Evolutionary conservation across 2,797 vertebrate species (phyloP).

Genomic region (Antennarius maculatus): DNA sequence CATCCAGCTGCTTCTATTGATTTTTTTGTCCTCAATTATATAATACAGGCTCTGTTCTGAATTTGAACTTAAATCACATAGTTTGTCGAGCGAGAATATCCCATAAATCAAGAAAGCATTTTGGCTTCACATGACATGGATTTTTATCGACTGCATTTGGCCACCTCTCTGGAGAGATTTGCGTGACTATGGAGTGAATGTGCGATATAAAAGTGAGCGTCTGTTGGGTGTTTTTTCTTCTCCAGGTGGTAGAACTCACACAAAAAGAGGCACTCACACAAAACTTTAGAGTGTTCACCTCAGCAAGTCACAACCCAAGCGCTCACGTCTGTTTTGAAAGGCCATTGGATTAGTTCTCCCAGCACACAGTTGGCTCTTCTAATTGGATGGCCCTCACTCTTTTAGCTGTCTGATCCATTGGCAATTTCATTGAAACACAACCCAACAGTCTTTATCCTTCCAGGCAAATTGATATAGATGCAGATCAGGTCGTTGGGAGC

Average conservation of each 20-base stretch:
- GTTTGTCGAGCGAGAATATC: conserved; percentile 70
- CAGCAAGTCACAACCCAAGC: conserved; percentile 69
- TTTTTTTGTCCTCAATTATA: conserved; percentile 86
- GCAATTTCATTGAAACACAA: conserved; percentile 60
- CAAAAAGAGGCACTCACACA: conserved; percentile 69
- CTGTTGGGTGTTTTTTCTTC: conserved; percentile 19
- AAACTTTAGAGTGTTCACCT: conserved; percentile 70
- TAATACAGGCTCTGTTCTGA: conserved; percentile 82
- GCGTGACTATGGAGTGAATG: conserved; percentile 50
- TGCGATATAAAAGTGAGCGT: conserved; percentile 30
- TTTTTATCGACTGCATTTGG: conserved; percentile 80
- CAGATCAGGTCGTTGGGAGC: conserved; percentile 49
- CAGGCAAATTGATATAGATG: conserved; percentile 46
- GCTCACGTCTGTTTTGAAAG: conserved; percentile 68
- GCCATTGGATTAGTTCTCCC: conserved; percentile 74
- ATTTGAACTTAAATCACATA: conserved; percentile 79
- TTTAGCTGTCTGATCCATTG: conserved; percentile 66
- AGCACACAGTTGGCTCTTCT: conserved; percentile 68
- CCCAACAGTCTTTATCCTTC: conserved; percentile 51
- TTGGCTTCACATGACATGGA: conserved; percentile 76
- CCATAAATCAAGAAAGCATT: conserved; percentile 77
- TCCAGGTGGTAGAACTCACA: conserved; percentile 72
- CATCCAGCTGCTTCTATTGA: conserved; percentile 83
- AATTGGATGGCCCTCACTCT: conserved; percentile 72
- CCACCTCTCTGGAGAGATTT: conserved; percentile 70